These are phyloP conservation scores for Mystacides longicornis DNA, from an alignment of 2,888 invertebrate species.

Conservation along the genomic window DNA sequence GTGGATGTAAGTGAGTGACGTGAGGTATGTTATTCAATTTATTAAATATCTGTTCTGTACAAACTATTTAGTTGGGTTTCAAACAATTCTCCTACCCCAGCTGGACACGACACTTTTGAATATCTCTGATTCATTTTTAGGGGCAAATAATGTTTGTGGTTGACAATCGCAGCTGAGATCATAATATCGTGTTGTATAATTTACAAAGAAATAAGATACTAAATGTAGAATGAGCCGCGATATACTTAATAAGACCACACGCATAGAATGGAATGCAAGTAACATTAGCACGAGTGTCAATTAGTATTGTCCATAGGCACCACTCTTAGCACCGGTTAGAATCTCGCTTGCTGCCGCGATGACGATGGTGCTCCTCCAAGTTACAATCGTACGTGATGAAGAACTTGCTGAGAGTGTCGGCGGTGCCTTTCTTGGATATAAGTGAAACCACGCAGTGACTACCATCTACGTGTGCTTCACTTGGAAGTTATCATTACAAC, in stretches of 20 bases:
- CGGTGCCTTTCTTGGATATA: constrained; percentile 14
- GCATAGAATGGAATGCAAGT: not conserved
- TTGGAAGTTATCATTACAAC: constrained; percentile 40
- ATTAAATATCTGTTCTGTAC: too few species aligned
- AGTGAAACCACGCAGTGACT: constrained; percentile 24
- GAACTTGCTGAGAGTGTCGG: constrained; percentile 21
- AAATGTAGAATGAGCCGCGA: too few species aligned
- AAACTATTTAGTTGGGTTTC: too few species aligned
- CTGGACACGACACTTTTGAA: too few species aligned
- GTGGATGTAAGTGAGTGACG: not conserved
- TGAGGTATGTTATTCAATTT: too few species aligned
- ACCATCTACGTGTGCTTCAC: constrained; percentile 22
- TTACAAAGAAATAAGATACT: too few species aligned
- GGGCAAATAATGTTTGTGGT: too few species aligned
- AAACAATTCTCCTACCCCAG: too few species aligned
- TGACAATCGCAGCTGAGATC: too few species aligned
- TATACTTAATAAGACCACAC: too few species aligned
- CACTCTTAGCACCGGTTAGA: not conserved
- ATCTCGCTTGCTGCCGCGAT: not conserved
- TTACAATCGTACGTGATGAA: constrained; percentile 21
- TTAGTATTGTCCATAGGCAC: not conserved
- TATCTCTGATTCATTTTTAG: too few species aligned
- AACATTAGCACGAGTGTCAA: not conserved
- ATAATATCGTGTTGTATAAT: too few species aligned
- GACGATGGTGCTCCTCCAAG: constrained; percentile 6